Conservation (phyloP, 2,113 vertebrate genomes). For the Theropithecus gelada region DNA sequence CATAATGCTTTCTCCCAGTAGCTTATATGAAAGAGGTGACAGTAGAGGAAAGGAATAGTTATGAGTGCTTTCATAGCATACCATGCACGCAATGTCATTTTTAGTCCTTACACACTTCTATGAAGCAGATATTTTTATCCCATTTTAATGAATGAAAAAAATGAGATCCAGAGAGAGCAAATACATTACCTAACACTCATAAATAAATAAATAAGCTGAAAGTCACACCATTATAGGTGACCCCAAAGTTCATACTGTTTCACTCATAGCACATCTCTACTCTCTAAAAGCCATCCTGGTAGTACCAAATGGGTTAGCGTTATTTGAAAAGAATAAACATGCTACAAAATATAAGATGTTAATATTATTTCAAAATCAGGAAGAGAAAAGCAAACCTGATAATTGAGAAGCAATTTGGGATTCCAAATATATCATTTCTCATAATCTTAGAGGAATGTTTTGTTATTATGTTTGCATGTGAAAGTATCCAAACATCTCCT, state of each 20-base stretch:
- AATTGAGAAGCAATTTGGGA: not conserved
- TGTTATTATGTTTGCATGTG: not conserved
- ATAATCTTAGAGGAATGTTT: not conserved
- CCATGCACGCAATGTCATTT: not conserved
- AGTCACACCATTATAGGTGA: not conserved
- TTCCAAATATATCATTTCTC: not conserved
- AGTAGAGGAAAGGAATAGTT: not conserved
- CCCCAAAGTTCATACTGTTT: not conserved
- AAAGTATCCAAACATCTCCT: not conserved
- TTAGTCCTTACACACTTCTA: not conserved
- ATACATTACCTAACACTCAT: not conserved
- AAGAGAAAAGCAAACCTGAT: not conserved
- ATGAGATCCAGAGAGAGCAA: not conserved
- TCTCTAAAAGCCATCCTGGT: not conserved
- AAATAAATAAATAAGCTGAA: not conserved
- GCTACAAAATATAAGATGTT: not conserved
- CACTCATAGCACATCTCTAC: accelerated
- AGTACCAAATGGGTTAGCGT: not conserved
- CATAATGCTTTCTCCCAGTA: not conserved
- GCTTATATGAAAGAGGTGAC: not conserved
- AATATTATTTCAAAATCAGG: not conserved
- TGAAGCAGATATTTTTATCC: not conserved
- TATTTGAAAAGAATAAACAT: not conserved
- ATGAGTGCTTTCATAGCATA: not conserved
- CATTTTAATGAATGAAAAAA: not conserved